A percentile compares a stretch with the other conserved stretches of the same genome.
phyloP scores from a whole-genome alignment of 2,888 invertebrate genomes.

The Camponotus fellah region DNA sequence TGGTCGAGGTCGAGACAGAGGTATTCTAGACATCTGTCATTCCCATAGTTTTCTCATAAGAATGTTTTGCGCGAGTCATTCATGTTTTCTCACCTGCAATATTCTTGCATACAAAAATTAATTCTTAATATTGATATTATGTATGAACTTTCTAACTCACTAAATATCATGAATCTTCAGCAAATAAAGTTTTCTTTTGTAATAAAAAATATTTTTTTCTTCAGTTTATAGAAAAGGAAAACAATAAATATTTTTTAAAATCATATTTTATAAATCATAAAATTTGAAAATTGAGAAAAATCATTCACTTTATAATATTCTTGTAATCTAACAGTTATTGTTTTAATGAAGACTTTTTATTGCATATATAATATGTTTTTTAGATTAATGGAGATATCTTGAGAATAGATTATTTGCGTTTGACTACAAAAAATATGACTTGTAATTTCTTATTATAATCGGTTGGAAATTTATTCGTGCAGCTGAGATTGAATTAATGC shows the following conservation, averaged over 20 bases:
- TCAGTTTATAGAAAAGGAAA: background rate
- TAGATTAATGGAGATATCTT: background rate
- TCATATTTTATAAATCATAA: background rate
- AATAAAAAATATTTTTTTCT: background rate
- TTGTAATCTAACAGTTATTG: background rate
- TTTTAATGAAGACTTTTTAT: background rate
- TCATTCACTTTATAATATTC: background rate
- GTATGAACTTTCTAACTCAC: background rate
- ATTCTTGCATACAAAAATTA: constrained; percentile 6
- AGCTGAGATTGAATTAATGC: constrained; percentile 17
- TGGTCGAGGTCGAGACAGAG: constrained; percentile 71
- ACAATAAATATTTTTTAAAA: background rate
- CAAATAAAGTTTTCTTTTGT: background rate
- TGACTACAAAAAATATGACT: background rate
- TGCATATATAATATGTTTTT: background rate
- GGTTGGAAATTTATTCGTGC: constrained; percentile 18
- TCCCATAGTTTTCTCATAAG: constrained; percentile 74
- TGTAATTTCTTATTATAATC: background rate
- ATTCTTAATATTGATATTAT: background rate
- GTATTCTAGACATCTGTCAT: constrained; percentile 78
- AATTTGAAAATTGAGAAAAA: background rate
- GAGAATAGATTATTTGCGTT: background rate
- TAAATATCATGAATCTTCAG: background rate
- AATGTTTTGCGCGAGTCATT: constrained; percentile 56
- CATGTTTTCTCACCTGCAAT: constrained; percentile 51